Conservation (phyloP, 2,888 invertebrate genomes). For the Candidula unifasciata region DNA sequence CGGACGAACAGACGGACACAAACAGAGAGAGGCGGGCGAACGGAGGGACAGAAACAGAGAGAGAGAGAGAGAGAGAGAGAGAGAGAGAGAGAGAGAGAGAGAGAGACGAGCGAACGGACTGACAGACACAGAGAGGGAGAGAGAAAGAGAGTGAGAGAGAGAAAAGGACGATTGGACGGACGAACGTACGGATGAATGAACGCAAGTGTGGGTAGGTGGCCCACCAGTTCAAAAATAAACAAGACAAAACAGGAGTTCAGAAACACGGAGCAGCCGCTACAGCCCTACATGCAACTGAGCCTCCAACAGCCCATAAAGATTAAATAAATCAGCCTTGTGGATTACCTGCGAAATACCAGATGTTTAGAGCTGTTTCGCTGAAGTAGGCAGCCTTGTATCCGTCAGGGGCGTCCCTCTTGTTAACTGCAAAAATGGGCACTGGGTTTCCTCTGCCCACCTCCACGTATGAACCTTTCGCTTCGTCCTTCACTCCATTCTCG, state of each 20-base stretch:
- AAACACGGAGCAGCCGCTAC: too few relatives aligned
- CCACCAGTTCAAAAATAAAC: too few relatives aligned
- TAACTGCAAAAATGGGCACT: slow-evolving; percentile 42
- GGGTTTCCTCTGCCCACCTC: slow-evolving; percentile 54
- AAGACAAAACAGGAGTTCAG: too few relatives aligned
- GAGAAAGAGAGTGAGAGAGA: too few relatives aligned
- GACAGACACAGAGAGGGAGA: too few relatives aligned
- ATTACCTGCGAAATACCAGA: slow-evolving; percentile 57
- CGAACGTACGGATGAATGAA: too few relatives aligned
- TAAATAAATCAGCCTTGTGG: background rate
- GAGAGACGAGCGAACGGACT: too few relatives aligned
- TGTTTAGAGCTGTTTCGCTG: slow-evolving; percentile 55
- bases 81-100: background rate
- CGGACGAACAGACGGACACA: background rate
- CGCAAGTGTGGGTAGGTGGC: too few relatives aligned
- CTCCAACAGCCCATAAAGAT: too few relatives aligned
- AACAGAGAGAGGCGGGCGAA: background rate
- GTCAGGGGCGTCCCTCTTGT: slow-evolving; percentile 9
- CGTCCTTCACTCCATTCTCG: slow-evolving; percentile 56
- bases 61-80: background rate
- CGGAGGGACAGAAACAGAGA: background rate
- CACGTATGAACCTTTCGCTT: slow-evolving; percentile 58
- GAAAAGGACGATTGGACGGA: too few relatives aligned
- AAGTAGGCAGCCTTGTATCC: slow-evolving; percentile 57
- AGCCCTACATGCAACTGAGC: too few relatives aligned